Conservation (phyloP, 2,888 invertebrate genomes). For the Notodonta ziczac region DNA sequence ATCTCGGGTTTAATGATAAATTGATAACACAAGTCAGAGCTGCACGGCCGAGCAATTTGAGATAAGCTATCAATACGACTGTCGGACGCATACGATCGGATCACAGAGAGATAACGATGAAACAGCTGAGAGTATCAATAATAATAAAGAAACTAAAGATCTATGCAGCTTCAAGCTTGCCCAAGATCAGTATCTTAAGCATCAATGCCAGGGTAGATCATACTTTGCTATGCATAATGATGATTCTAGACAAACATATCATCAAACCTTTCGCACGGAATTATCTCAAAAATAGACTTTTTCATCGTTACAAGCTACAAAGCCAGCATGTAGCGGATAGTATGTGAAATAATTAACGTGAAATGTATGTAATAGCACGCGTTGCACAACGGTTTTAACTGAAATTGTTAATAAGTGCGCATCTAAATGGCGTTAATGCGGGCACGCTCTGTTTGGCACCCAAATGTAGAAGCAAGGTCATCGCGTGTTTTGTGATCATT, state of each 20-base stretch:
- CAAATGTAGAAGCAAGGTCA: constrained; percentile 59
- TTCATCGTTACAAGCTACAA: no score
- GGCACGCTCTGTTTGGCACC: constrained; percentile 51
- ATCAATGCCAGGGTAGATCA: not conserved
- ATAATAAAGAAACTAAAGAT: not conserved
- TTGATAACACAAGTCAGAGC: not conserved
- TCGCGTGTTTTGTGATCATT: constrained; percentile 18
- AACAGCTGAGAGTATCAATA: not conserved
- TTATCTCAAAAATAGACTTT: no score
- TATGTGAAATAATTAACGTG: no score
- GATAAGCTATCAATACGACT: not conserved
- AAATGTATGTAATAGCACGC: constrained; percentile 16
- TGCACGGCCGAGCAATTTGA: not conserved
- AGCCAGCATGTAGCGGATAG: no score
- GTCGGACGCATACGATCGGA: not conserved
- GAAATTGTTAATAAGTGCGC: constrained; percentile 34
- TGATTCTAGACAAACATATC: no score
- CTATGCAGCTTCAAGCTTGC: not conserved
- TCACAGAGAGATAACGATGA: not conserved
- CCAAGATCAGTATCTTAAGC: not conserved
- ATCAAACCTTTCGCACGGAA: no score
- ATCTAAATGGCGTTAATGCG: constrained; percentile 44
- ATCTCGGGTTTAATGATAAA: not conserved
- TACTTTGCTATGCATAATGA: no score
- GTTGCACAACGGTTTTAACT: constrained; percentile 30